A percentile compares a stretch with the other conserved stretches of the same genome.
These are phyloP conservation scores for Styela clava DNA, from an alignment of 23 tunicate genomes.

Conservation along the genomic window DNA sequence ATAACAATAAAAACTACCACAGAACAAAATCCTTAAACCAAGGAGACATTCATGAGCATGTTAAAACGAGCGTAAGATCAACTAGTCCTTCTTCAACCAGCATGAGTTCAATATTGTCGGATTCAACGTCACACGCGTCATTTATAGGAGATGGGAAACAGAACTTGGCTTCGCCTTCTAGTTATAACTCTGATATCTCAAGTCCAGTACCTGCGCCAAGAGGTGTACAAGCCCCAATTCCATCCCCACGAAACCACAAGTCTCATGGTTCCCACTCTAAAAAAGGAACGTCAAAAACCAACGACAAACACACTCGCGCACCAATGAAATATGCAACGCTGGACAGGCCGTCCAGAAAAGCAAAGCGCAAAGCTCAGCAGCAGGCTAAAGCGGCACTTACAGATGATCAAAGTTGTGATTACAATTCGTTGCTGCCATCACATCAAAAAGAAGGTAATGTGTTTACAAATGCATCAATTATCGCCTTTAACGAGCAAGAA, in stretches of 20 bases:
- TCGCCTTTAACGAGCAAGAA: too few species aligned
- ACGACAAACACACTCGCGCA: not conserved
- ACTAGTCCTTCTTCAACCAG: constrained; percentile 27
- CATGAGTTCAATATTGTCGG: constrained; percentile 19
- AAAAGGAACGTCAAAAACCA: not conserved
- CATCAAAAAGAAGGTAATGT: not conserved
- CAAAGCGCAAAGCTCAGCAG: not conserved
- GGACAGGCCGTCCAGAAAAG: constrained; percentile 8
- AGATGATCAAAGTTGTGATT: constrained; percentile 17
- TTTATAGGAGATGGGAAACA: not conserved
- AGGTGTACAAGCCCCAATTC: not conserved
- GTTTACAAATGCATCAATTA: not conserved
- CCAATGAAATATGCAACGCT: constrained; percentile 14
- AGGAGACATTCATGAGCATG: not conserved
- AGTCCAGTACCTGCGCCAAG: constrained; percentile 3
- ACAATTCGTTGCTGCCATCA: constrained; percentile 1
- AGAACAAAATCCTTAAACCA: constrained; percentile 6
- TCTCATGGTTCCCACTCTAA: not conserved
- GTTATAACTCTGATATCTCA: not conserved
- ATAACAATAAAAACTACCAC: not conserved
- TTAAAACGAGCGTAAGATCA: not conserved
- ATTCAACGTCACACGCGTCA: constrained; percentile 20
- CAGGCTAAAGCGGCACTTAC: not conserved
- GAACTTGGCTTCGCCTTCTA: not conserved
- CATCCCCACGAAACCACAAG: constrained; percentile 13